These are phyloP conservation scores for Rissa tridactyla DNA, from an alignment of 2,113 vertebrate genomes.

Conservation along the genomic window DNA sequence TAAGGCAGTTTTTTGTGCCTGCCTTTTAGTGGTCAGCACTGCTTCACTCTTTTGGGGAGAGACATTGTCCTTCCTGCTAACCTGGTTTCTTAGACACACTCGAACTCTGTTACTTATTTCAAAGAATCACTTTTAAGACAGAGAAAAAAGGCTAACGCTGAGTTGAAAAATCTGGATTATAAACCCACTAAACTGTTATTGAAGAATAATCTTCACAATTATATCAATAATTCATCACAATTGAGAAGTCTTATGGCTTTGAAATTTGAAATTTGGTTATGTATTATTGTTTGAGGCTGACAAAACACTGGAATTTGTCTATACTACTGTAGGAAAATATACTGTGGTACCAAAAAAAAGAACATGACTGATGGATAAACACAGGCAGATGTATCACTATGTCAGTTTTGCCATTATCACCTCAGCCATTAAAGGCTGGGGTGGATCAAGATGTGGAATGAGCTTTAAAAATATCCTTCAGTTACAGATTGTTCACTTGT, in stretches of 20 bases:
- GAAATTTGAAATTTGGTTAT: not conserved
- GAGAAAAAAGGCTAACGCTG: not conserved
- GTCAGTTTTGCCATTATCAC: not conserved
- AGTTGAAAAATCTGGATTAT: not conserved
- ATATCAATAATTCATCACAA: not conserved
- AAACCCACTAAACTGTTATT: not conserved
- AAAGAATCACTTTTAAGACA: not conserved
- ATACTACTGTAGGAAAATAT: not conserved
- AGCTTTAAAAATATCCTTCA: not conserved
- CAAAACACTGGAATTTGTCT: not conserved
- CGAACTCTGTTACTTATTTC: not conserved
- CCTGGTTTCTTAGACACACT: not conserved
- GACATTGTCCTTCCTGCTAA: not conserved
- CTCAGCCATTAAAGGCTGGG: not conserved
- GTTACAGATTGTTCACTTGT: not conserved
- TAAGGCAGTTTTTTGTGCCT: not conserved
- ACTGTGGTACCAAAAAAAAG: not conserved
- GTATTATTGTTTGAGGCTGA: not conserved
- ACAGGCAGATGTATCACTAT: not conserved
- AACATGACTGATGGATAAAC: not conserved
- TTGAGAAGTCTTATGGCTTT: not conserved
- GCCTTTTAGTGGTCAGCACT: not conserved
- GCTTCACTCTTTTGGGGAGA: not conserved
- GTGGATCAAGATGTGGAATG: not conserved
- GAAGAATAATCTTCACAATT: not conserved